Evolutionary conservation across 2,888 invertebrate genomes (phyloP).

Genomic region (Serrognathus titanus): DNA sequence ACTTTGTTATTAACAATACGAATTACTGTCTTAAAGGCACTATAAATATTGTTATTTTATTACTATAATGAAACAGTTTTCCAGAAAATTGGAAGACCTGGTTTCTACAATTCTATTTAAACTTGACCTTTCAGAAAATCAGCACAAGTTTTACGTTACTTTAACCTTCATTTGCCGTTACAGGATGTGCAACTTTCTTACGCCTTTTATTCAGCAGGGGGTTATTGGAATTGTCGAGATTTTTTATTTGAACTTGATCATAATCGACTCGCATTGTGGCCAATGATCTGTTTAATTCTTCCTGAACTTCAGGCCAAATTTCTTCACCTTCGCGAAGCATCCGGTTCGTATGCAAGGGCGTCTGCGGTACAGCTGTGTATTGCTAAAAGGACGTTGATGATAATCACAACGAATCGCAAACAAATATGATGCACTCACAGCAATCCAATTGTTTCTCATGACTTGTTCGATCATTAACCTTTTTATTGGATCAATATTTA

Average conservation of each 20-base stretch:
- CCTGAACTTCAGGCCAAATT: constrained; percentile 96
- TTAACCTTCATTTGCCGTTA: constrained; percentile 23
- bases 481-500: constrained; percentile 90
- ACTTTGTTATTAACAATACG: too few species aligned
- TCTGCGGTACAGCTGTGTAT: constrained; percentile 88
- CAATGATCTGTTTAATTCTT: constrained; percentile 96
- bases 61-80: too few species aligned
- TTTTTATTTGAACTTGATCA: constrained; percentile 92
- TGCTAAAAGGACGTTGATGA: constrained; percentile 37
- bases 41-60: too few species aligned
- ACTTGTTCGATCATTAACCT: constrained; percentile 89
- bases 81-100: too few species aligned
- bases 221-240: constrained; percentile 89
- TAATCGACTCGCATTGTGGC: constrained; percentile 99
- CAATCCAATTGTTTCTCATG: constrained; percentile 82
- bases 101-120: too few species aligned
- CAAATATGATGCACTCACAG: constrained; percentile 60
- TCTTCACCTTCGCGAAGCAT: constrained; percentile 88
- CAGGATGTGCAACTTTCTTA: constrained; percentile 40
- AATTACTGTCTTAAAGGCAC: too few species aligned
- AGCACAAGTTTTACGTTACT: too few species aligned
- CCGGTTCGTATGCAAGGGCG: constrained; percentile 87
- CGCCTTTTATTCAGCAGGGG: constrained; percentile 83
- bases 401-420: constrained; percentile 45
- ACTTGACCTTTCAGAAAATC: too few species aligned